Evolutionary conservation across 2,888 invertebrate genomes (phyloP).

Genomic region (Saturnia pavonia): DNA sequence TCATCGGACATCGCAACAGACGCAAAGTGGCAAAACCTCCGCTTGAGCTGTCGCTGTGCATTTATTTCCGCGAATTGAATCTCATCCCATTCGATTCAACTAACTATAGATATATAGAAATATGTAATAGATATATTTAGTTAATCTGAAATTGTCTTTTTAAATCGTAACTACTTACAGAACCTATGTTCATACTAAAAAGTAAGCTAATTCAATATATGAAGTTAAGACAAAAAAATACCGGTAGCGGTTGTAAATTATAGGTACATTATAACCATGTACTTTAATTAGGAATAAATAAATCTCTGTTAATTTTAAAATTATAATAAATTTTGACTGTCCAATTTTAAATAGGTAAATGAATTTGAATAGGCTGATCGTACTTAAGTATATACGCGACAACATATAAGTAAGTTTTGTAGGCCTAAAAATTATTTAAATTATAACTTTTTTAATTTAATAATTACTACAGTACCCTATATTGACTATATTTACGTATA

Average conservation of each 20-base stretch:
- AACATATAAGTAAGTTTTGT: background rate
- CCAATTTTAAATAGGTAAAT: background rate
- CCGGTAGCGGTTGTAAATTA: background rate
- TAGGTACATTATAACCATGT: background rate
- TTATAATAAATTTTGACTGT: background rate
- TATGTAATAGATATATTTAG: too few relatives aligned
- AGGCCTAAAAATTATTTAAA: background rate
- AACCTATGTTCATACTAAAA: too few relatives aligned
- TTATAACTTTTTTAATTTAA: background rate
- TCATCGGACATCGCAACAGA: too few relatives aligned
- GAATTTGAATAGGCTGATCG: background rate
- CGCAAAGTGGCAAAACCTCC: too few relatives aligned
- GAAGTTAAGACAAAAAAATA: background rate
- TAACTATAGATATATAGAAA: too few relatives aligned
- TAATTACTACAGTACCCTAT: too few relatives aligned
- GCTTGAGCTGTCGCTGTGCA: too few relatives aligned
- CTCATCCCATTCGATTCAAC: too few relatives aligned
- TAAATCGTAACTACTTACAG: too few relatives aligned
- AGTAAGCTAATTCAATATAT: background rate
- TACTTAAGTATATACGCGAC: too few relatives aligned
- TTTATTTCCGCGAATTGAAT: too few relatives aligned
- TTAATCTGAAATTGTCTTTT: too few relatives aligned
- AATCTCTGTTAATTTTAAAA: background rate
- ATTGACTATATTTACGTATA: background rate
- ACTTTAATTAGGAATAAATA: background rate